A percentile compares a stretch with the other conserved stretches of the same genome.
Conservation (phyloP, 1,140 invertebrate genomes). For the Lepidurus packardi region DNA sequence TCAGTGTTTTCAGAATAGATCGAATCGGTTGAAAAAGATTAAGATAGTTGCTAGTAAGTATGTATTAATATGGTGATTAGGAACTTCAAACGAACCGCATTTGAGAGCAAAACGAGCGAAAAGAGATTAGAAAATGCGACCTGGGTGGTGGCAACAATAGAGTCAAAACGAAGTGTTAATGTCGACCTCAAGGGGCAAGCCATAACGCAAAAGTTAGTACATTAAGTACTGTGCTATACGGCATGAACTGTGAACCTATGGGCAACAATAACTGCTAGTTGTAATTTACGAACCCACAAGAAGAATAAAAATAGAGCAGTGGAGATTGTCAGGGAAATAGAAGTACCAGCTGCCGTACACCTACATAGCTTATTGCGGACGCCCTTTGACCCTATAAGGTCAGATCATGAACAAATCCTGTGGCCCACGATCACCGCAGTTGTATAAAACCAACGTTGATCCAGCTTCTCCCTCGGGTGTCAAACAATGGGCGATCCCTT, state of each 20-base stretch:
- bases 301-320: background rate
- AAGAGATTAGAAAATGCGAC: background rate
- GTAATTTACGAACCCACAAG: constrained; percentile 1
- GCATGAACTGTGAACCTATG: background rate
- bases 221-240: background rate
- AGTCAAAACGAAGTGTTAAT: constrained; percentile 16
- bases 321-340: background rate
- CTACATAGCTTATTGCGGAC: background rate
- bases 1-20: no score
- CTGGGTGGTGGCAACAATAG: background rate
- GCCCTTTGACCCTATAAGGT: background rate
- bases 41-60: no score
- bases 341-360: background rate
- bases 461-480: background rate
- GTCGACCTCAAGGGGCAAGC: background rate
- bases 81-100: background rate
- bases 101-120: background rate
- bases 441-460: background rate
- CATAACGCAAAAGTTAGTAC: background rate
- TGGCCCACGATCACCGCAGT: background rate
- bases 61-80: no score
- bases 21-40: no score
- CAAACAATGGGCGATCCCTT: background rate
- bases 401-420: constrained; percentile 2
- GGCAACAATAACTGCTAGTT: background rate